Conservation (phyloP, 2,888 invertebrate species). For the Trachelus iudaicus region DNA sequence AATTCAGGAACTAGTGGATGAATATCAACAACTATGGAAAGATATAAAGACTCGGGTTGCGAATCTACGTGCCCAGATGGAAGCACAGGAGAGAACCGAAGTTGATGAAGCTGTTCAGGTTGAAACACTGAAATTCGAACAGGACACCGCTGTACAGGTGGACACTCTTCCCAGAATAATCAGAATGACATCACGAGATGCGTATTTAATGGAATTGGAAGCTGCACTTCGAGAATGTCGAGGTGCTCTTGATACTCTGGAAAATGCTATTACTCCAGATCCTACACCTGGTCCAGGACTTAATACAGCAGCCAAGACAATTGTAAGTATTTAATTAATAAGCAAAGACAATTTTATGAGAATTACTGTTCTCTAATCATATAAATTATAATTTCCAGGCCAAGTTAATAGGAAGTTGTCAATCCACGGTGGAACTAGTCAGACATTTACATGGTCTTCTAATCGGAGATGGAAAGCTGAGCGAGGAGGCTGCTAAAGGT, state of each 20-base stretch:
- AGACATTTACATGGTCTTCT: constrained; percentile 82
- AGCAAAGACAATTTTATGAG: not conserved
- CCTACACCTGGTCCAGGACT: constrained; percentile 70
- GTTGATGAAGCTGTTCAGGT: constrained; percentile 75
- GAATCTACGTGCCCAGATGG: constrained; percentile 63
- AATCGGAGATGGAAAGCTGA: constrained; percentile 78
- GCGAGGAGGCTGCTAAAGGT: constrained; percentile 74
- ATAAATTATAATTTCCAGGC: constrained; percentile 62
- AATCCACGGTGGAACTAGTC: constrained; percentile 83
- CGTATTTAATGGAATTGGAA: constrained; percentile 80
- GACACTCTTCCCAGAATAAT: constrained; percentile 77
- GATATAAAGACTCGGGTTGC: constrained; percentile 70
- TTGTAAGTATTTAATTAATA: constrained; percentile 58
- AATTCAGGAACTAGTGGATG: constrained; percentile 73
- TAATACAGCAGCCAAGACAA: constrained; percentile 75
- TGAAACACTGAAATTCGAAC: constrained; percentile 80
- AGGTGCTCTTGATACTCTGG: constrained; percentile 74
- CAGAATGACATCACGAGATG: constrained; percentile 82
- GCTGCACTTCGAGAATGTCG: constrained; percentile 80
- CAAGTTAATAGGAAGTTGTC: constrained; percentile 81
- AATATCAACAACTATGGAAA: constrained; percentile 75
- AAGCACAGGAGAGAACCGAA: constrained; percentile 57
- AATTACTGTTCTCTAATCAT: not conserved
- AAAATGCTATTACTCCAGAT: constrained; percentile 73
- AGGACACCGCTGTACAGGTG: constrained; percentile 84